A percentile compares a stretch with the other conserved stretches of the same genome.
Evolutionary conservation across 2,797 vertebrate genomes (phyloP).

Genomic region (Streptopelia turtur): DNA sequence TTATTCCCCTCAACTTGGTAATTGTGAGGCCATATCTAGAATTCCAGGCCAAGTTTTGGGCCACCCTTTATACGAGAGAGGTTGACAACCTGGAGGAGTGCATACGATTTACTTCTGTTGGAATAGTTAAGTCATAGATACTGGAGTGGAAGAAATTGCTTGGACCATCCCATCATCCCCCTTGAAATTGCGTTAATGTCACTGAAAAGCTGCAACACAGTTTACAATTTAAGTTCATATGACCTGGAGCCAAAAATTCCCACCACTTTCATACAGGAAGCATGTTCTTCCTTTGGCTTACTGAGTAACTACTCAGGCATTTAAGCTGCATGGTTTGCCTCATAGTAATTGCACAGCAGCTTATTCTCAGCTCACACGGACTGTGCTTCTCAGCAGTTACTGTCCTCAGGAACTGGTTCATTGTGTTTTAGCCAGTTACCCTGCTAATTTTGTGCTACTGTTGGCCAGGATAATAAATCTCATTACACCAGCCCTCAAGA

Average conservation of each 20-base stretch:
- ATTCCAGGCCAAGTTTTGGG: neutral
- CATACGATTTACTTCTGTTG: neutral
- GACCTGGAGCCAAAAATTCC: neutral
- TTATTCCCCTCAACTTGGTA: neutral
- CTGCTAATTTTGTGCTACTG: neutral
- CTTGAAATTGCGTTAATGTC: neutral
- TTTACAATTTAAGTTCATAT: neutral
- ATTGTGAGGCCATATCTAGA: neutral
- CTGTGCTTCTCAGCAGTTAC: neutral
- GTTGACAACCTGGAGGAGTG: neutral
- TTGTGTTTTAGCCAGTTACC: neutral
- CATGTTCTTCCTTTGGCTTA: neutral
- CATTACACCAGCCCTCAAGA: neutral
- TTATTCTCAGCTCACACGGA: neutral
- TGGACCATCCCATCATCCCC: neutral
- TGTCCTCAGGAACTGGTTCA: neutral
- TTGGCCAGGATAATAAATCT: neutral
- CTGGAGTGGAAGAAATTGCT: neutral
- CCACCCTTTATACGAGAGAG: neutral
- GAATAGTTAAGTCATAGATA: neutral
- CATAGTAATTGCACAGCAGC: neutral
- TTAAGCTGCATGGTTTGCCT: neutral
- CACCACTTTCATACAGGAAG: neutral
- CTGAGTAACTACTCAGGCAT: neutral
- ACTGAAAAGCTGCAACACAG: neutral